Percentiles rank a stretch among this genome's conserved stretches.
Conservation (phyloP, 1,140 invertebrate species). For the Delia radicum region DNA sequence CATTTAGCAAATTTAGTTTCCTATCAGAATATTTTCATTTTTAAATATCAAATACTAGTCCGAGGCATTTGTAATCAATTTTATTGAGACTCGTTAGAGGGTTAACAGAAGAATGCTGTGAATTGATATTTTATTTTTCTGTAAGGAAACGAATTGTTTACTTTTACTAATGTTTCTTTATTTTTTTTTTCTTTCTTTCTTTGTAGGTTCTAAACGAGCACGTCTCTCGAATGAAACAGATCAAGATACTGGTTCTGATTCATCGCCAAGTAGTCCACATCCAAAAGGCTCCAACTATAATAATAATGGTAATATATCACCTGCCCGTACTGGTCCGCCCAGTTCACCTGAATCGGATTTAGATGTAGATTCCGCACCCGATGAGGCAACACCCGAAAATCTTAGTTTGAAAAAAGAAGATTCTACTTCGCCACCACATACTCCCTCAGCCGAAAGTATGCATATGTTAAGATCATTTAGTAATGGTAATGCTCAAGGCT, state of each 20-base stretch:
- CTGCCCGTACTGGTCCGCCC: slow-evolving; percentile 54
- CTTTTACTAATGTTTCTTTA: neutral
- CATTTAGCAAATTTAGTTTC: too few species aligned
- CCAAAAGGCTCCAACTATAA: slow-evolving; percentile 50
- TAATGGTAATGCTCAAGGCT: slow-evolving; percentile 49
- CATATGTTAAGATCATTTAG: slow-evolving; percentile 46
- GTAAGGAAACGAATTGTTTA: neutral
- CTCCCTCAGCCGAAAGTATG: slow-evolving; percentile 43
- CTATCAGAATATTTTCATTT: too few species aligned
- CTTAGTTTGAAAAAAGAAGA: slow-evolving; percentile 61
- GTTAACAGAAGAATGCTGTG: too few species aligned
- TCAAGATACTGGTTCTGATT: slow-evolving; percentile 57
- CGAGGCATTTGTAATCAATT: too few species aligned
- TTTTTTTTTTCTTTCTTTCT: neutral
- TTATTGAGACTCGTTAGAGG: too few species aligned
- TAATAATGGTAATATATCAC: slow-evolving; percentile 54
- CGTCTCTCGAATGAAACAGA: slow-evolving; percentile 53
- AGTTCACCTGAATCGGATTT: slow-evolving; percentile 59
- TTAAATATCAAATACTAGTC: too few species aligned
- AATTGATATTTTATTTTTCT: too few species aligned
- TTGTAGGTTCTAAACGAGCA: slow-evolving; percentile 62
- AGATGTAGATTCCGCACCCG: slow-evolving; percentile 58
- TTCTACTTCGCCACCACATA: slow-evolving; percentile 50
- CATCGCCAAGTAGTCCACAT: slow-evolving; percentile 58
- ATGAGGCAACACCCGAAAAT: slow-evolving; percentile 65